Evolutionary conservation across 2,888 invertebrate species (phyloP).

Genomic region (Mayetiola destructor): DNA sequence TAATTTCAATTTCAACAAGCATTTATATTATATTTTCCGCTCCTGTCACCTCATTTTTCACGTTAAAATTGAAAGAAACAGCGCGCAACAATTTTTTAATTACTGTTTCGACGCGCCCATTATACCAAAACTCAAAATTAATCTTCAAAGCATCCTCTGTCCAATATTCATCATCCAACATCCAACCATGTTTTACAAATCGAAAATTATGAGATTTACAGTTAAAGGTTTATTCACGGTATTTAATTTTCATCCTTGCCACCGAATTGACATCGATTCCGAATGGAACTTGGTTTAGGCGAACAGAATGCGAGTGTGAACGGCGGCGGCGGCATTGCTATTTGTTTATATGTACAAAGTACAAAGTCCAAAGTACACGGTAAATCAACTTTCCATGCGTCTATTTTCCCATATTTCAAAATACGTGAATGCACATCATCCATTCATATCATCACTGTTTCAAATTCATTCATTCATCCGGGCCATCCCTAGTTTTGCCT

Average conservation of each 20-base stretch:
- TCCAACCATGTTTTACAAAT: no score
- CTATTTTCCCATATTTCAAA: not conserved
- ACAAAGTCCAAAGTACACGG: not conserved
- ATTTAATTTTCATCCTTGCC: constrained; percentile 8
- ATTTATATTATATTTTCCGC: not conserved
- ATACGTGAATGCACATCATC: not conserved
- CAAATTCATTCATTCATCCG: not conserved
- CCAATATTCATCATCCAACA: no score
- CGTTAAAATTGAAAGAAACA: no score
- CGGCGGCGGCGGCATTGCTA: no score
- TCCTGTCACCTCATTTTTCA: not conserved
- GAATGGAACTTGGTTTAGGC: no score
- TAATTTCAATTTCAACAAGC: not conserved
- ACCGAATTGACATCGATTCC: not conserved
- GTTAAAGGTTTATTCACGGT: constrained; percentile 7
- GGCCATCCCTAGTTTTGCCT: not conserved
- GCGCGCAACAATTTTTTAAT: no score
- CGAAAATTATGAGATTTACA: constrained; percentile 5
- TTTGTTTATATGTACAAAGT: no score
- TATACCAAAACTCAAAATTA: no score
- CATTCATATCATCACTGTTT: not conserved
- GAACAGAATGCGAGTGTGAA: no score
- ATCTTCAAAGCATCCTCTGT: no score
- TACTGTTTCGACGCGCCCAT: no score
- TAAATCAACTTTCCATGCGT: not conserved